These are phyloP conservation scores for Vimba vimba DNA, from an alignment of 2,113 vertebrate genomes.

Conservation along the genomic window DNA sequence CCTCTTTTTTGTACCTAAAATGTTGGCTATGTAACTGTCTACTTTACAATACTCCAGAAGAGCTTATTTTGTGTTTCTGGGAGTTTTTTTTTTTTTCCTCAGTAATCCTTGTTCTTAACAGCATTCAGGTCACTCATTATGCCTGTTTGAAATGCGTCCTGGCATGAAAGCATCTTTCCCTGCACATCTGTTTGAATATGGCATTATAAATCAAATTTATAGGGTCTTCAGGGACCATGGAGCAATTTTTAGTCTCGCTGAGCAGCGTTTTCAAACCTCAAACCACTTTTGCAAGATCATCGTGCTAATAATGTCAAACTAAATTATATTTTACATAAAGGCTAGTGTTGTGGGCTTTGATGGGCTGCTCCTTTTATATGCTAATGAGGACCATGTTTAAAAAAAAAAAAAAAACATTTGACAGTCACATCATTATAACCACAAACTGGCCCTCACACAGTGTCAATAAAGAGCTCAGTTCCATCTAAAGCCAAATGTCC, in stretches of 20 bases:
- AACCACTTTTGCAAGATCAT: not conserved
- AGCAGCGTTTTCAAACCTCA: not conserved
- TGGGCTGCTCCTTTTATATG: not conserved
- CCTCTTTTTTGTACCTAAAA: not conserved
- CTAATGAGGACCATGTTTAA: not conserved
- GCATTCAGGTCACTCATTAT: conserved; percentile 46
- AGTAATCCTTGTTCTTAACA: conserved; percentile 44
- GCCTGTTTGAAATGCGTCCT: conserved; percentile 36
- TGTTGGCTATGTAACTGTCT: conserved; percentile 34
- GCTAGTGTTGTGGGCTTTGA: not conserved
- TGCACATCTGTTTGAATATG: conserved; percentile 44
- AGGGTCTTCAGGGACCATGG: conserved; percentile 20
- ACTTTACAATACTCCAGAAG: conserved; percentile 31
- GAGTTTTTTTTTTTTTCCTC: not conserved
- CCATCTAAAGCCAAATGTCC: not conserved
- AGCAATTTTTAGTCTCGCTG: not conserved
- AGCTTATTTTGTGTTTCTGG: conserved; percentile 33
- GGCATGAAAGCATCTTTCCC: conserved; percentile 17
- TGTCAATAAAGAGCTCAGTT: not conserved
- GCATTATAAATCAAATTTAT: conserved; percentile 40
- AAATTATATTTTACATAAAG: not conserved
- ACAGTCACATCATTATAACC: not conserved
- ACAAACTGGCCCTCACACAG: not conserved
- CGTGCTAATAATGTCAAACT: conserved; percentile 15
- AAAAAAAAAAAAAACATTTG: not conserved